Evolutionary conservation across 2,113 vertebrate genomes (phyloP).

Genomic region (Pantherophis guttatus): DNA sequence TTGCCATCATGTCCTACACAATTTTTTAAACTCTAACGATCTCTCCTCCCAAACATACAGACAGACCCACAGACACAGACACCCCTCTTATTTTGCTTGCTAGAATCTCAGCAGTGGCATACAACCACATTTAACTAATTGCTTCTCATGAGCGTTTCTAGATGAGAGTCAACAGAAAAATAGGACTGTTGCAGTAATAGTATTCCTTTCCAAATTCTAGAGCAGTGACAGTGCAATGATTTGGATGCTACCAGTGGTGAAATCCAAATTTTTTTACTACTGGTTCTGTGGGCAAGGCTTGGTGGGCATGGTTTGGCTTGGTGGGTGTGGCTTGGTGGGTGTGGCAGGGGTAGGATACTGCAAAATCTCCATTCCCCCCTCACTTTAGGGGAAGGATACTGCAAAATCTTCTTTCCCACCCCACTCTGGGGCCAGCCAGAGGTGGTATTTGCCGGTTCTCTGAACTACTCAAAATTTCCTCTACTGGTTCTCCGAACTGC

Average conservation of each 20-base stretch:
- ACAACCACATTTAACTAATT: neutral
- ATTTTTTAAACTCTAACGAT: neutral
- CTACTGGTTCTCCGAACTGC: too few relatives aligned
- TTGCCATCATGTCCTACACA: neutral
- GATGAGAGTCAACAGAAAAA: neutral
- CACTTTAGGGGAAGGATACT: too few relatives aligned
- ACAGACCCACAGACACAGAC: neutral
- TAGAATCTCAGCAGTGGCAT: neutral
- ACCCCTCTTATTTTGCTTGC: neutral
- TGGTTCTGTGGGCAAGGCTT: too few relatives aligned
- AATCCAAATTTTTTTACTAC: too few relatives aligned
- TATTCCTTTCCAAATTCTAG: neutral
- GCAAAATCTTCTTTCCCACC: too few relatives aligned
- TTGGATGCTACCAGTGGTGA: neutral
- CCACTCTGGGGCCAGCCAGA: too few relatives aligned
- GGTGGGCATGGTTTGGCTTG: too few relatives aligned
- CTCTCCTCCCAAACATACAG: neutral
- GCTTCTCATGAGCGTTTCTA: neutral
- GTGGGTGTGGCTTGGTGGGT: too few relatives aligned
- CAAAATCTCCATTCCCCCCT: too few relatives aligned
- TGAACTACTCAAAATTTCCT: too few relatives aligned
- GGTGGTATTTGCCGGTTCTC: too few relatives aligned
- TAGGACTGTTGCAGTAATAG: neutral
- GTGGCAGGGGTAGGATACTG: too few relatives aligned
- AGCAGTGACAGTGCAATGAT: neutral